Conservation (phyloP, 2,888 invertebrate genomes). For the Osmoderma eremita region DNA sequence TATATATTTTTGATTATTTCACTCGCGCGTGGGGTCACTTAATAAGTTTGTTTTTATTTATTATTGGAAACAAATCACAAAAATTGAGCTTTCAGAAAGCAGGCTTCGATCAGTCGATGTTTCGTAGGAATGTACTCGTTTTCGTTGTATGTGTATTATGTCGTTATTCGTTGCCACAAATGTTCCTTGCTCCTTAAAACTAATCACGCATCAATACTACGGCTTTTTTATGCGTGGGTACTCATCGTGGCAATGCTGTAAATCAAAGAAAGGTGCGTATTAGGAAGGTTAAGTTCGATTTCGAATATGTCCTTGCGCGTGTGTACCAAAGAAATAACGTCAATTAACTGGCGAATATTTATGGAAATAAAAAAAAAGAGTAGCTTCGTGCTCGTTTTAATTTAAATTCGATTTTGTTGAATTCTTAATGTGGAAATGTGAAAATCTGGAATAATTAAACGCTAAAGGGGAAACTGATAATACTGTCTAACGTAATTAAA, state of each 20-base stretch:
- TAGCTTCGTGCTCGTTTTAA: background rate
- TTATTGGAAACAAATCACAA: constrained; percentile 19
- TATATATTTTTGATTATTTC: constrained; percentile 11
- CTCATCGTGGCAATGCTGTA: constrained; percentile 15
- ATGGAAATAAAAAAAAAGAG: background rate
- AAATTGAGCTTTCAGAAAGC: constrained; percentile 33
- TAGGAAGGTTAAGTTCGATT: background rate
- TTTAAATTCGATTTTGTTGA: background rate
- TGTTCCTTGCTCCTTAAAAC: constrained; percentile 5
- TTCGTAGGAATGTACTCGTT: constrained; percentile 38
- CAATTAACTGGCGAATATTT: too few relatives aligned
- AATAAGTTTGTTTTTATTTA: background rate
- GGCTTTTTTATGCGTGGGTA: constrained; percentile 18
- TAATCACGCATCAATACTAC: constrained; percentile 14
- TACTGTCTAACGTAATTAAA: too few relatives aligned
- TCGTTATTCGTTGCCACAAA: constrained; percentile 36
- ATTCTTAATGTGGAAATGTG: constrained; percentile 8
- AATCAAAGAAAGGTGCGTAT: constrained; percentile 11
- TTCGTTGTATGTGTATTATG: constrained; percentile 2
- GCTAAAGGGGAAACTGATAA: too few relatives aligned
- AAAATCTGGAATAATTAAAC: too few relatives aligned
- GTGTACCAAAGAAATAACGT: constrained; percentile 12
- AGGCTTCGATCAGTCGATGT: background rate
- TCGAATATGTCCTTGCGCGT: constrained; percentile 13
- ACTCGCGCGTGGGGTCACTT: background rate